Evolutionary conservation across 2,113 vertebrate species (phyloP), one percentile per base, ranked within the genome.

Genomic region (Uria lomvia): DNA sequence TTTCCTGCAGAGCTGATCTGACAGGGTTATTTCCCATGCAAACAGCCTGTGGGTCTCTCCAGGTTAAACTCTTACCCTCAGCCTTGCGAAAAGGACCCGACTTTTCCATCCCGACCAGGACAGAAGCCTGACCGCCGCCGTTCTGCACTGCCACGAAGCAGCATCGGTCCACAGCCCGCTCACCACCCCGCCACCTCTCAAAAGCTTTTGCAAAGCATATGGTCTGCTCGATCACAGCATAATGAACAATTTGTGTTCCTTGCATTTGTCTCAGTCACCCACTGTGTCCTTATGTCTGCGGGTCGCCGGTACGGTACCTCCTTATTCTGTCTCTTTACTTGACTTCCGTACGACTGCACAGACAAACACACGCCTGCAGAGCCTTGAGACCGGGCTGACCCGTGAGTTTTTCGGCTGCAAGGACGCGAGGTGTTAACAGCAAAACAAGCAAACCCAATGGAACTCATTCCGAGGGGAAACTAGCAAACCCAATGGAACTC

Each of bases 251-350:
- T 7, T 10, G 10, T 5, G 24, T 18, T 38, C 40, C 45, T 71
- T 12, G 3, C 2, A 24, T 52, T 38, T 10, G 42, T 24, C 59
- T 56, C 68, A 8, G 22, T 6, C 21, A 29, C 53, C n/a, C 6
- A 0, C 17, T 1, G 30, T 1, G 36, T 15, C 24, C 73, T n/a
- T 3, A 1, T 1, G 29, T 0, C 30, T 5, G 22, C 13, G 5
- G n/a, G 12, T 16, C 26, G 60, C 71, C 24, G 70, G 24, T 4
- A 4, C 6, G 9, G 12, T 3, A 19, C 4, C 49, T 36, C 76
- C 47, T 20, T 6, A 19, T 8, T 15, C 65, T 5, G 11, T 3
- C 67, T 43, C 72, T 38, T 52, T 8, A 11, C 34, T 6, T 5
- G 27, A 13, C 42, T 67, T 26, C 32, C 76, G 50, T 2, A 6